Conservation (phyloP, 2,113 vertebrate genomes). For the Lucifuga dentata region DNA sequence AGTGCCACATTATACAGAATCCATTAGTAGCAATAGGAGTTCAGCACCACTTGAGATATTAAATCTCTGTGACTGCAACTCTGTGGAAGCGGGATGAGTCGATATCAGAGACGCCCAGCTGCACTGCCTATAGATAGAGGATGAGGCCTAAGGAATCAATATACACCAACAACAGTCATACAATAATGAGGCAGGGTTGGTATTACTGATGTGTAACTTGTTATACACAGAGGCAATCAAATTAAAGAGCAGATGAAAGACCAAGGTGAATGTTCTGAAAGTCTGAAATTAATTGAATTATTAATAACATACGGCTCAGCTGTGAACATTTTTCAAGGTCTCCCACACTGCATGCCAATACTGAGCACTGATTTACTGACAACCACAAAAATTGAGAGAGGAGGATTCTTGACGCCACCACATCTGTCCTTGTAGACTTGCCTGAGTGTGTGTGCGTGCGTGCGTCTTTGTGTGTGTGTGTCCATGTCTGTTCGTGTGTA, state of each 20-base stretch:
- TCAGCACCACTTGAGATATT: conserved; percentile 74
- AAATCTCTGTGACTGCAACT: conserved; percentile 74
- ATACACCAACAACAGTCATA: conserved; percentile 25
- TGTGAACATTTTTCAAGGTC: conserved; percentile 52
- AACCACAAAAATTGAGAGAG: conserved; percentile 42
- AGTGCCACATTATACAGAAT: conserved; percentile 79
- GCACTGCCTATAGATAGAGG: conserved; percentile 44
- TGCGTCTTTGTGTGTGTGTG: background rate
- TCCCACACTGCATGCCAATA: conserved; percentile 54
- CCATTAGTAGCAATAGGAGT: conserved; percentile 77
- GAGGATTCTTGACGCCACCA: background rate
- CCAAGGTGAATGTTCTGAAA: conserved; percentile 33
- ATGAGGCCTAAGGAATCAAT: conserved; percentile 35
- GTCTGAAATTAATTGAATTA: conserved; percentile 59
- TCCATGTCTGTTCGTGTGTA: background rate
- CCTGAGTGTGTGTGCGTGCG: background rate
- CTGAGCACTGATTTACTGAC: conserved; percentile 64
- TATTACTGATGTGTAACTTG: conserved; percentile 29
- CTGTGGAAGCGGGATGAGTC: conserved; percentile 58
- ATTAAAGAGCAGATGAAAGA: conserved; percentile 23
- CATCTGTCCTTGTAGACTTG: conserved; percentile 47
- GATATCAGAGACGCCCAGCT: conserved; percentile 58
- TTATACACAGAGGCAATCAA: conserved; percentile 33
- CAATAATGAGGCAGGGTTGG: conserved; percentile 32
- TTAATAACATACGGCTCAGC: conserved; percentile 52